Conservation (phyloP, 92 coral and sea anemone species). For the Chrysogorgia sp. region DNA sequence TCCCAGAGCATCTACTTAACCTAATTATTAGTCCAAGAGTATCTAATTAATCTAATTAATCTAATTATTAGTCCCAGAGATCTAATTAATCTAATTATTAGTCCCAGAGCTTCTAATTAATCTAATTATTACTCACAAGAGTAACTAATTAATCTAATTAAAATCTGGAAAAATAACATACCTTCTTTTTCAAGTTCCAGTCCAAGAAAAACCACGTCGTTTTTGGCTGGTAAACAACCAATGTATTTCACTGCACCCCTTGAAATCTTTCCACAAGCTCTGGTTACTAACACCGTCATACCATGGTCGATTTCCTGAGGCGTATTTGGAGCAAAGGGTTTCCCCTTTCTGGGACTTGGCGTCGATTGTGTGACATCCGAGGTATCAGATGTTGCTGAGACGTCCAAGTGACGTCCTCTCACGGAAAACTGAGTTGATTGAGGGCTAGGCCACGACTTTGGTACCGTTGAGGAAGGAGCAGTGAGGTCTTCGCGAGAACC, state of each 20-base stretch:
- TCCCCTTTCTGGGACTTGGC: slow-evolving; percentile 20
- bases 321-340: slow-evolving; percentile 70
- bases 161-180: not conserved
- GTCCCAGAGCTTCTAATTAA: too few species aligned
- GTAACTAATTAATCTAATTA: too few species aligned
- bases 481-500: slow-evolving; percentile 28
- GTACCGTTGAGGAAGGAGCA: not conserved
- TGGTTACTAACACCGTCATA: slow-evolving; percentile 78
- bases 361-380: not conserved
- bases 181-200: slow-evolving; percentile 72
- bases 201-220: slow-evolving; percentile 68
- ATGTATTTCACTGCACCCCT: slow-evolving; percentile 80
- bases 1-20: too few species aligned
- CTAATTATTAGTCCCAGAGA: too few species aligned
- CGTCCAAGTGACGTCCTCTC: slow-evolving; percentile 1
- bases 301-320: slow-evolving; percentile 71
- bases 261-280: slow-evolving; percentile 76
- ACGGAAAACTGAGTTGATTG: not conserved
- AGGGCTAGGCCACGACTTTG: not conserved
- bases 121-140: too few species aligned
- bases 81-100: too few species aligned
- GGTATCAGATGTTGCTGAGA: slow-evolving; percentile 1
- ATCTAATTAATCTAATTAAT: too few species aligned
- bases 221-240: slow-evolving; percentile 69
- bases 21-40: too few species aligned